phyloP scores from a whole-genome alignment of 2,888 invertebrate genomes.

The Nephrocerus scutellatus region DNA sequence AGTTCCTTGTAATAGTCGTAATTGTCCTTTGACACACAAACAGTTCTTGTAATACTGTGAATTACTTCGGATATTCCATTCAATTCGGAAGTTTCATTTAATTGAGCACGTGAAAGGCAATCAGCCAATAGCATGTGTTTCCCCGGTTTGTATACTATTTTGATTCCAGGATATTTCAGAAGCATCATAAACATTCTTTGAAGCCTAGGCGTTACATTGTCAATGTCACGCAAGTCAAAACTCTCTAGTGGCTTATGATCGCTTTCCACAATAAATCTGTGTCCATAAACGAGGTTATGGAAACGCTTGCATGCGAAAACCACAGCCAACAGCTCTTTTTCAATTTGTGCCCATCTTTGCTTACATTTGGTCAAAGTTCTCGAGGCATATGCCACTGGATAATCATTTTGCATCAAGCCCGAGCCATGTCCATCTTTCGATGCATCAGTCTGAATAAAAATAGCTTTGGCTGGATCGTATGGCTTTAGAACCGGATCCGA shows the following conservation, averaged over 20 bases:
- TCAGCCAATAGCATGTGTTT: slow-evolving; percentile 10
- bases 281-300: slow-evolving; percentile 16
- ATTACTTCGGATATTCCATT: slow-evolving; percentile 13
- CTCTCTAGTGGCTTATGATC: slow-evolving; percentile 35
- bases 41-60: slow-evolving; percentile 15
- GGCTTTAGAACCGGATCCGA: slow-evolving; percentile 7
- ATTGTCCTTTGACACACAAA: slow-evolving; percentile 18
- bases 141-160: slow-evolving; percentile 12
- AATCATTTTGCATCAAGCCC: too few species aligned
- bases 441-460: too few species aligned
- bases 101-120: slow-evolving; percentile 8
- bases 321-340: slow-evolving; percentile 8
- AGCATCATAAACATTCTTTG: slow-evolving; percentile 8
- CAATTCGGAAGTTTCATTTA: slow-evolving; percentile 5
- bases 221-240: slow-evolving; percentile 28
- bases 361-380: slow-evolving; percentile 17
- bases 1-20: slow-evolving; percentile 7
- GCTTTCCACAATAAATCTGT: slow-evolving; percentile 23
- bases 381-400: slow-evolving; percentile 22
- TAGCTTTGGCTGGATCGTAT: too few species aligned
- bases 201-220: slow-evolving; percentile 2
- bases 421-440: too few species aligned
- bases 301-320: slow-evolving; percentile 3
- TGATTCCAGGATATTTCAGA: slow-evolving; percentile 7
- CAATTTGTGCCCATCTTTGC: slow-evolving; percentile 24